Evolutionary conservation across 1,140 invertebrate species (phyloP).

Genomic region (Lordiphosa mommai): DNA sequence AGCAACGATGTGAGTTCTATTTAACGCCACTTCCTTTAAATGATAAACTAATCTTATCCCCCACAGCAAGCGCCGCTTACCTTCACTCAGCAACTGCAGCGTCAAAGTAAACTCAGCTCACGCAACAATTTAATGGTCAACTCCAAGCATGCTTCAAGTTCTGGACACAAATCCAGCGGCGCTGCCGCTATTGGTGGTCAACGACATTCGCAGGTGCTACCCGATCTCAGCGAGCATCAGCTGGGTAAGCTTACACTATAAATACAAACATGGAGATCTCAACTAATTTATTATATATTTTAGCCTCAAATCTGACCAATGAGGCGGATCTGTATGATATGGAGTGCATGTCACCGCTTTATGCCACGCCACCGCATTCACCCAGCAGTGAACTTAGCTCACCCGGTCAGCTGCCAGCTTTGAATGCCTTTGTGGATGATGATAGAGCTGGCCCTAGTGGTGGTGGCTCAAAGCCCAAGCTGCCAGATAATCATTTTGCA

Average conservation of each 20-base stretch:
- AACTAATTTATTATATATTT: background rate
- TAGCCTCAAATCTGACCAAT: slow-evolving; percentile 70
- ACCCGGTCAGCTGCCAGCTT: slow-evolving; percentile 80
- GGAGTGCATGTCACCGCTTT: slow-evolving; percentile 84
- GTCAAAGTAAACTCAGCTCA: slow-evolving; percentile 74
- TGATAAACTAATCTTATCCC: too few species aligned
- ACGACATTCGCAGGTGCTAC: slow-evolving; percentile 79
- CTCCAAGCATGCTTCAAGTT: slow-evolving; percentile 79
- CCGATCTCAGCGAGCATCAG: slow-evolving; percentile 78
- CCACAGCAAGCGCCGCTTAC: slow-evolving; percentile 81
- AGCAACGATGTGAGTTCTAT: slow-evolving; percentile 74
- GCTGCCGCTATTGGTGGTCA: slow-evolving; percentile 79
- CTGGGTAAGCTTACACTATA: slow-evolving; percentile 48
- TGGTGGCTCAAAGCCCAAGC: slow-evolving; percentile 50
- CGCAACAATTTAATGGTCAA: slow-evolving; percentile 77
- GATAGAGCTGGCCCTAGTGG: slow-evolving; percentile 68
- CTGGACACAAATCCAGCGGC: slow-evolving; percentile 43
- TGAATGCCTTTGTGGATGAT: slow-evolving; percentile 81
- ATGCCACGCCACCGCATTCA: slow-evolving; percentile 90
- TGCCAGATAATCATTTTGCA: slow-evolving; percentile 87
- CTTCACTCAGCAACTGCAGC: slow-evolving; percentile 89
- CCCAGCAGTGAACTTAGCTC: slow-evolving; percentile 86
- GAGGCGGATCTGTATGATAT: slow-evolving; percentile 79
- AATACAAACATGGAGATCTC: too few species aligned
- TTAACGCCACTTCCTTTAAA: background rate